Evolutionary conservation across 2,797 vertebrate genomes (phyloP).

Genomic region (Chelmon rostratus): DNA sequence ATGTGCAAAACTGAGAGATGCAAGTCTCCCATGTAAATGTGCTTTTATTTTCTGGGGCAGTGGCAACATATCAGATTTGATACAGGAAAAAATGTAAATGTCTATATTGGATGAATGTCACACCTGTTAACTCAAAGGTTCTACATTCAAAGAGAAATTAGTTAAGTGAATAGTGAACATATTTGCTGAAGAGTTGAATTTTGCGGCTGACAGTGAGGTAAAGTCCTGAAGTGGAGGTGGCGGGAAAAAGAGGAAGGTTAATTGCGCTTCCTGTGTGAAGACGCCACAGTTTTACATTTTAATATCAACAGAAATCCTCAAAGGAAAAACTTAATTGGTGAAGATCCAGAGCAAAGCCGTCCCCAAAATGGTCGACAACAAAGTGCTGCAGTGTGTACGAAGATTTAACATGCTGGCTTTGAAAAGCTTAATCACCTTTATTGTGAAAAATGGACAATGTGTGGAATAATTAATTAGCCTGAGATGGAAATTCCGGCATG

Average conservation of each 20-base stretch:
- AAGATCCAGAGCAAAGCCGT: constrained; percentile 2
- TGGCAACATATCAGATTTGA: neutral
- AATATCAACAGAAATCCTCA: constrained; percentile 6
- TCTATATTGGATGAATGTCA: neutral
- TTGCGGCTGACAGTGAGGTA: neutral
- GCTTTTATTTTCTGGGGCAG: neutral
- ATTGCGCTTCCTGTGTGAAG: neutral
- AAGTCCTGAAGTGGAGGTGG: neutral
- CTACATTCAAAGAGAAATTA: neutral
- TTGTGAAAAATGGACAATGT: neutral
- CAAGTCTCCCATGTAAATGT: neutral
- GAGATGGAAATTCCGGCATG: constrained; percentile 15
- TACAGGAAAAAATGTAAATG: neutral
- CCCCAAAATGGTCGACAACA: neutral
- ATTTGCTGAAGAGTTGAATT: neutral
- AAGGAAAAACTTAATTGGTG: neutral
- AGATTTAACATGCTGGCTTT: constrained; percentile 30
- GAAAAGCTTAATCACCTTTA: constrained; percentile 17
- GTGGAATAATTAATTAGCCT: constrained; percentile 16
- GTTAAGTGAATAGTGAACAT: constrained; percentile 1
- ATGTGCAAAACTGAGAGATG: neutral
- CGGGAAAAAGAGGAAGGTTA: neutral
- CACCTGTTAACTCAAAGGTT: constrained; percentile 4
- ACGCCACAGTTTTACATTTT: constrained; percentile 10
- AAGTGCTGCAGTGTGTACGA: neutral